Percentiles rank a stretch among this genome's conserved stretches.
Conservation (phyloP, 2,113 vertebrate species). For the Jaculus jaculus region DNA sequence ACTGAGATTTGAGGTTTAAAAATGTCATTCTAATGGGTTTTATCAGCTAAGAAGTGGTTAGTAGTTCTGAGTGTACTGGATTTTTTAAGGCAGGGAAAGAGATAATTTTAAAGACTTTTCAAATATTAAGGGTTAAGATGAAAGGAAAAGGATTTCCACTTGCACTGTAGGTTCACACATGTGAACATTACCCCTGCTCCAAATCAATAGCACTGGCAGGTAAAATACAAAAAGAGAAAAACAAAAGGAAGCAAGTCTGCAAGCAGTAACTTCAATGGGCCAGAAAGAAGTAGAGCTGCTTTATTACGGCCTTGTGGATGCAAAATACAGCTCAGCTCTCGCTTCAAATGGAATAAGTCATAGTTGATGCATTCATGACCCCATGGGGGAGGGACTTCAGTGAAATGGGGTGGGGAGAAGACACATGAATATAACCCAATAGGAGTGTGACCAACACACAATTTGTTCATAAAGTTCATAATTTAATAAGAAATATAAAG, state of each 20-base stretch:
- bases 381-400: too few relatives aligned
- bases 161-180: background rate
- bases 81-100: background rate
- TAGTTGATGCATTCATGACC: too few relatives aligned
- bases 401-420: too few relatives aligned
- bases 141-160: conserved; percentile 14
- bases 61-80: background rate
- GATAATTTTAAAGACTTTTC: conserved; percentile 32
- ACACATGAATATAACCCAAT: too few relatives aligned
- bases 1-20: background rate
- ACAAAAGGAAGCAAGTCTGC: background rate
- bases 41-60: conserved; percentile 19
- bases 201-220: background rate
- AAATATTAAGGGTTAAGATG: background rate
- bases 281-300: background rate
- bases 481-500: too few relatives aligned
- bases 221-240: background rate
- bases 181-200: background rate
- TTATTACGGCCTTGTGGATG: background rate
- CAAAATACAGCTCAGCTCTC: background rate
- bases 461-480: too few relatives aligned
- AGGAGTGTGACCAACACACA: too few relatives aligned
- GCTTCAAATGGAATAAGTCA: background rate
- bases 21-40: conserved; percentile 12
- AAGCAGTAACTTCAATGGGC: background rate